phyloP scores from a whole-genome alignment of 2,113 vertebrate species.

The Clarias magur region DNA sequence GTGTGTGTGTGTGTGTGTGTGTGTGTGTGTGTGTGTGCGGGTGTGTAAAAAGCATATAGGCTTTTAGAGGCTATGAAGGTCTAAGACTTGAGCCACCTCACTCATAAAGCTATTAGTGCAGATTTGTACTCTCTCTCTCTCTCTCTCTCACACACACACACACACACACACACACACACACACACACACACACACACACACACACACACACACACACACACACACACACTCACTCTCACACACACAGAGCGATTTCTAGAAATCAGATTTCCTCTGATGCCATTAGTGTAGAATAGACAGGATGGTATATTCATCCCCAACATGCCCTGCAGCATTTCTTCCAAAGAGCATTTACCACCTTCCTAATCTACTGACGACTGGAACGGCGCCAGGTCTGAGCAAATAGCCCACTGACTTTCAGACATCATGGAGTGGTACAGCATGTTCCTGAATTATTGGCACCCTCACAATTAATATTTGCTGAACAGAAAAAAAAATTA shows the following conservation, averaged over 20 bases:
- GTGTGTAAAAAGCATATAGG: conserved; percentile 37
- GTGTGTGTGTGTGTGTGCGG: conserved; percentile 11
- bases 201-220: neutral
- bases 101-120: conserved; percentile 51
- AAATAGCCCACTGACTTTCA: conserved; percentile 28
- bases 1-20: conserved; percentile 7
- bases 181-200: conserved; percentile 8
- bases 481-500: neutral
- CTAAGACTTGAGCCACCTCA: conserved; percentile 41
- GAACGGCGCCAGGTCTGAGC: neutral
- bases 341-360: conserved; percentile 47
- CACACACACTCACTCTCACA: neutral
- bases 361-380: conserved; percentile 40
- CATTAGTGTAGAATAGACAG: conserved; percentile 52
- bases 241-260: conserved; percentile 46
- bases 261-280: conserved; percentile 56
- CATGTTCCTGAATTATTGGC: neutral
- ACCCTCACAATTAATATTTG: conserved; percentile 11
- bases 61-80: conserved; percentile 39
- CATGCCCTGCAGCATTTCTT: conserved; percentile 38
- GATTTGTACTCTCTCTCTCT: conserved; percentile 32
- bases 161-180: conserved; percentile 4
- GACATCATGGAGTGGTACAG: conserved; percentile 23
- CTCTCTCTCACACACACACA: conserved; percentile 1
- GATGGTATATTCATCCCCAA: conserved; percentile 42